These are phyloP conservation scores for Pelodiscus sinensis DNA, from an alignment of 2,113 vertebrate species.

Conservation along the genomic window DNA sequence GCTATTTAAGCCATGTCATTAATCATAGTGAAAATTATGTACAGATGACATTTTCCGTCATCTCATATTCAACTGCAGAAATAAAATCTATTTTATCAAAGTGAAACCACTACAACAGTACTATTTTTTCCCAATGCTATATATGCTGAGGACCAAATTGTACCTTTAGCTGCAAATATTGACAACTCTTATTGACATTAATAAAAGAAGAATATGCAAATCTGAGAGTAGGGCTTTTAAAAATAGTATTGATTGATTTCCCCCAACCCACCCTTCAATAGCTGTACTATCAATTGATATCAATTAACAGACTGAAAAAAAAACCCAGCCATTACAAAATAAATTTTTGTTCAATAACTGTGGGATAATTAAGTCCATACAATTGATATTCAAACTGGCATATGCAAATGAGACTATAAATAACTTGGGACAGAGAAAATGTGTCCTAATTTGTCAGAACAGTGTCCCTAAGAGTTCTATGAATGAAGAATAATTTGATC, in stretches of 20 bases:
- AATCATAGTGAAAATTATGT: background rate
- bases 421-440: background rate
- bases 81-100: background rate
- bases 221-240: background rate
- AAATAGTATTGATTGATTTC: background rate
- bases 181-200: background rate
- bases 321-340: background rate
- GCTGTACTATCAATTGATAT: background rate
- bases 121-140: background rate
- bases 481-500: background rate
- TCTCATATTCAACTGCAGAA: background rate
- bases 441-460: background rate
- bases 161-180: background rate
- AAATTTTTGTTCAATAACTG: background rate
- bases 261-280: background rate
- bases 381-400: background rate
- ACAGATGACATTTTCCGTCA: background rate
- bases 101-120: fast-evolving
- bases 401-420: background rate
- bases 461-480: background rate
- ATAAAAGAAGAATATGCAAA: too few species aligned
- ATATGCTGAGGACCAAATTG: background rate
- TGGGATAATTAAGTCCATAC: background rate
- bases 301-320: background rate
- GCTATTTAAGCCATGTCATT: background rate